Base-by-base conservation (phyloP, 2,113 vertebrate species). In the Phaethon lepturus region DNA sequence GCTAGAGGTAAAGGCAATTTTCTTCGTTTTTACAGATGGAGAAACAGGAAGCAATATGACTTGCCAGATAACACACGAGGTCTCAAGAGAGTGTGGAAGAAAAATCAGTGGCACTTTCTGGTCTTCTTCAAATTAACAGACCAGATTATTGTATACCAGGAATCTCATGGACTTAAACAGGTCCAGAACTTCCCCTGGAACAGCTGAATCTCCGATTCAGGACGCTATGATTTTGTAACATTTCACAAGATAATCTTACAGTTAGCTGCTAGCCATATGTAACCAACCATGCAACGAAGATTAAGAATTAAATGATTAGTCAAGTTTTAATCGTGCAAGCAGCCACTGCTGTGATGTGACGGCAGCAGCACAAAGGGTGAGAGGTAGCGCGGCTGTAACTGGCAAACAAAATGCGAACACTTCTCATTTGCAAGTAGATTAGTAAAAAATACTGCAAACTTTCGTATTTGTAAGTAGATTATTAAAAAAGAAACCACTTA, bases 231-330 rank as follows among this genome's bases (percentile, higher is more conserved):
- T 86, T 76, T 60, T 68, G 45, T 68, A 88, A 78, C 67, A 62
- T 49, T 50, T 14, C 63, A 68, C 45, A 77, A 79, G 75, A 92
- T 72, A 76, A 63, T 82, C 68, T 75, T 68, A 47, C 62, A 79
- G 69, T 33, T 69, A 95, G 82, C 78, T 80, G n/a, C 75, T 76
- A 75, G 78, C 62, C 4, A 1, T 53, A 66, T 68, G 67, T 64
- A 79, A 53, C 58, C 71, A 93, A 79, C 67, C 55, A 87, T 76
- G 66, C 58, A 90, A 90, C 90, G 72, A 74, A 79, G 67, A 92
- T 95, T 95, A 97, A 90, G 71, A 95, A 72, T 26, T 71, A 33
- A 90, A 93, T 82, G 96, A 95, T 85, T 94, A 86, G 50, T 83
- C 50, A 28, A 66, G 29, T 82, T 93, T 92, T 86, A 90, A 93